Base-by-base conservation (phyloP, 2,113 vertebrate species). In the Antechinus stuartii region DNA sequence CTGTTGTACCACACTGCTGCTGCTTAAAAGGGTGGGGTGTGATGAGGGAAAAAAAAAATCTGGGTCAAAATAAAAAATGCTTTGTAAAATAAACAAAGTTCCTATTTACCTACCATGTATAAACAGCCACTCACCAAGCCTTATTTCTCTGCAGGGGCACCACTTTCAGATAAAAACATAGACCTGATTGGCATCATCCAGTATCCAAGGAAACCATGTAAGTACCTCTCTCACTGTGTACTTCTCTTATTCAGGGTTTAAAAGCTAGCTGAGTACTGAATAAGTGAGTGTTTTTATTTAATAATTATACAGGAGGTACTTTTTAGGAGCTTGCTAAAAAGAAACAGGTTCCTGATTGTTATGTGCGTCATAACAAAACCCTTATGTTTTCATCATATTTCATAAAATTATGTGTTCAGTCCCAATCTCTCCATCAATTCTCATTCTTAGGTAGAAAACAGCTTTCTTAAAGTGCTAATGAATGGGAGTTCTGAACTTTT, bases 131-230 rank as follows among this genome's bases (percentile, higher is more conserved):
- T 99, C 98, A 98, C 96, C 90, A 97, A 97, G 96, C 97, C 98
- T 97, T 98, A 95, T 98, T 98, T 98, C 98, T 98, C 98, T 92
- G 91, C 98, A 98, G 98, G 98, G 98, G 93, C 97, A 98, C 98
- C 98, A 98, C 98, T 99, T 98, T 98, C 97, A 98, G 98, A 98
- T 98, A 98, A 98, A 98, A 98, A 98, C 98, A 98, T 97, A 98
- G 98, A 98, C 98, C 98, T 98, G 98, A 98, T 98, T 99, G 98
- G 98, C 98, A 98, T 99, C 99, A 98, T 98, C 98, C 98, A 97
- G 99, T 99, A 99, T 98, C 99, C 99, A 99, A 99, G 99, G 99
- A 98, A 99, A 99, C 99, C 84, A 98, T 98, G 98, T 98, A 98
- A 99, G 98, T 99, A 99, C 98, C 98, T 98, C 97, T 98, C 98